Evolutionary conservation across 2,797 vertebrate species (phyloP).

Genomic region (Vultur gryphus): DNA sequence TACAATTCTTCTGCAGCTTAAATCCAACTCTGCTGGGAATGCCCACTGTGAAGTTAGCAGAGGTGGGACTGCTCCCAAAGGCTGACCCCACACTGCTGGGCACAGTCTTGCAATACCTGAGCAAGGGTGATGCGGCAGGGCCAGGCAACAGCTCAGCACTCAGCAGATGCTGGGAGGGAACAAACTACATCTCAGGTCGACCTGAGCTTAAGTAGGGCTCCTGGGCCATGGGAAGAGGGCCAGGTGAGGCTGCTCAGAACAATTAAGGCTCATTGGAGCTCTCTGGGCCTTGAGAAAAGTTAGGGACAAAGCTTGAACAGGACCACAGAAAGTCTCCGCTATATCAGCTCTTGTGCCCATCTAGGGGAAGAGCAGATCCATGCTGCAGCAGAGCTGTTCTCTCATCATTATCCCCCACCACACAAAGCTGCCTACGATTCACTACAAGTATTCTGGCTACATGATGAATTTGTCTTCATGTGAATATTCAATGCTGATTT

Average conservation of each 20-base stretch:
- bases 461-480: fast-evolving
- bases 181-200: fast-evolving
- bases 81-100: fast-evolving
- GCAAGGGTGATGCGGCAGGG: background rate
- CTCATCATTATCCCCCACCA: background rate
- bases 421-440: background rate
- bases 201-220: background rate
- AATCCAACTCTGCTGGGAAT: background rate
- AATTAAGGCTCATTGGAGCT: background rate
- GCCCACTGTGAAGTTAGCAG: background rate
- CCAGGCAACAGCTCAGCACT: background rate
- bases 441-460: background rate
- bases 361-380: fast-evolving
- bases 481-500: background rate
- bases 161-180: background rate
- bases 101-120: fast-evolving
- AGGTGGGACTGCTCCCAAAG: background rate
- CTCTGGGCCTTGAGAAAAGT: background rate
- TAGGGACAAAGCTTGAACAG: background rate
- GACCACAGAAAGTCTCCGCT: background rate
- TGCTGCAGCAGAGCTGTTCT: background rate
- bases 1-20: background rate
- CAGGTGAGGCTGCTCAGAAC: background rate
- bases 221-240: background rate
- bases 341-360: background rate